Evolutionary conservation across 2,113 vertebrate species (phyloP).

Genomic region (Propithecus coquereli): DNA sequence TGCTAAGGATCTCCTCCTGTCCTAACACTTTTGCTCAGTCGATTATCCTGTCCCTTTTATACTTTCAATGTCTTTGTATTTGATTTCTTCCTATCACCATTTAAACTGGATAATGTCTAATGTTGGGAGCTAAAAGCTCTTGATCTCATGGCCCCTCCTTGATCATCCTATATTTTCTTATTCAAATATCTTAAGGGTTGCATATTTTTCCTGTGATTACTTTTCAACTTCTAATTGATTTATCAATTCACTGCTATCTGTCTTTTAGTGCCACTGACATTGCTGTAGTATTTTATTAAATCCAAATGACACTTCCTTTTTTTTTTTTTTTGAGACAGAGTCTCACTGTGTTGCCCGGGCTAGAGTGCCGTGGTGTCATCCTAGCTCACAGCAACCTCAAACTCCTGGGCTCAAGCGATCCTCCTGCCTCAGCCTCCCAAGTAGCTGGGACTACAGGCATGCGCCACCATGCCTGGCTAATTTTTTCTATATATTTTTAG

Average conservation of each 20-base stretch:
- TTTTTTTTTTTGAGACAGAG: no score
- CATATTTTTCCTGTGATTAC: neutral
- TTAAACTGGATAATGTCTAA: neutral
- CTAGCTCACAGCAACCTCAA: no score
- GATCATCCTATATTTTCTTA: neutral
- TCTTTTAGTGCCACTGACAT: neutral
- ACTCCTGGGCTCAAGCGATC: no score
- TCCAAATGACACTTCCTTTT: neutral
- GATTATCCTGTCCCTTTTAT: neutral
- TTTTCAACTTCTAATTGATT: neutral
- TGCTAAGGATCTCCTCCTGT: neutral
- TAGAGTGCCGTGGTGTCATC: no score
- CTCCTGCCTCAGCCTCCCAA: no score
- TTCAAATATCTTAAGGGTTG: neutral
- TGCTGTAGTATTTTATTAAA: neutral
- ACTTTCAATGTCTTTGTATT: neutral
- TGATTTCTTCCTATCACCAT: neutral
- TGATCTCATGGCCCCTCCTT: neutral
- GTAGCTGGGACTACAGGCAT: no score
- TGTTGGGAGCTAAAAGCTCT: neutral
- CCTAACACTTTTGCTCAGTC: neutral
- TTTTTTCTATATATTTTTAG: no score
- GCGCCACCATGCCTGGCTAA: no score
- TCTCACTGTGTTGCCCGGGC: no score
- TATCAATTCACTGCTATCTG: neutral